Evolutionary conservation across 2,797 vertebrate genomes (phyloP), one percentile per base, ranked within the genome.

Genomic region (Taenioides sp.): DNA sequence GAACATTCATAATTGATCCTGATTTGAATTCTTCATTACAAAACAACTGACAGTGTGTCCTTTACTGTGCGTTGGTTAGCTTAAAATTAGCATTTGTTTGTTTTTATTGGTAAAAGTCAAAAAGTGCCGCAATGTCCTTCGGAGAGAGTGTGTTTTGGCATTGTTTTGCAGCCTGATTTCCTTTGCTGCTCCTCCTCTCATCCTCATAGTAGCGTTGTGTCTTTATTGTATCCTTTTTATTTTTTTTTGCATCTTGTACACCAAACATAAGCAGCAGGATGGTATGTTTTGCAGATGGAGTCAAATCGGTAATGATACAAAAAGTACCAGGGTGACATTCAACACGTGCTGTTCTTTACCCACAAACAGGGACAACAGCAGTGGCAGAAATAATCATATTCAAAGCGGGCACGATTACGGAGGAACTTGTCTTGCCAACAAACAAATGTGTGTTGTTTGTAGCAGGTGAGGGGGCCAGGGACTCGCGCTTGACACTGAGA

Each of bases 1-100:
- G 85, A 90, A 84, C 87, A 91, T 92, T 86, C 86, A 94, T 92
- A 93, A 94, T 92, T 92, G 88, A 93, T 93, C 93, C 86, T 83
- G 88, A 91, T 92, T 84, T 75, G 78, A 82, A 67, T 78, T 81
- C 69, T 88, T 91, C 86, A 89, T 91, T 86, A 91, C 86, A 83
- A n/a, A 91, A 89, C 89, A 91, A 90, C 87, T 91, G 87, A 90
- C 80, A 89, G 77, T 77, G 73, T 78, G 80, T 74, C 72, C 74
- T 75, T 65, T 76, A 63, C 70, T 83, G 82, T 73, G 69, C 62
- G 67, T 71, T 70, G 81, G 85, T 84, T 43, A 78, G 64, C 73
- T 76, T 84, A 60, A 18, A 4, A 1, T 20, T 37, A 37, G 59
- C 66, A 74, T 80, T 78, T 73, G 84, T 68, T 70, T 77, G 65